Evolutionary conservation across 2,113 vertebrate species (phyloP), one percentile per base, ranked within the genome.

Genomic region (Circaetus cinerascens): DNA sequence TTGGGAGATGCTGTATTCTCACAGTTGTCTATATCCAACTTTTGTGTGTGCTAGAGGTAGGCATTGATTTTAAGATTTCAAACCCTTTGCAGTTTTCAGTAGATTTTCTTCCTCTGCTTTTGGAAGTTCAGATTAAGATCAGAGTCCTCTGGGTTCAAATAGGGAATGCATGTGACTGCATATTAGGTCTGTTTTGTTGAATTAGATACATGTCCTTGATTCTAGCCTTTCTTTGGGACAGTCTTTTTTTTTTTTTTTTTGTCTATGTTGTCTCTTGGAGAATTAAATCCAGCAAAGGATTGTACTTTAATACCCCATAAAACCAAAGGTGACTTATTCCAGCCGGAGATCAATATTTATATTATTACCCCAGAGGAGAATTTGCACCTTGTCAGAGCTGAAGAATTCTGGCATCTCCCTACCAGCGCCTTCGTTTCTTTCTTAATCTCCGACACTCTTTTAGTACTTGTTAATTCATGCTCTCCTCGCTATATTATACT

Each of bases 401-500:
- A 87, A 85, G 60, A 86, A 91, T 91, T 89, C 91, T 91, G 57
- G 62, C 53, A 38, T 91, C 57, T 82, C 48, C 40, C 45, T 85
- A n/a, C 69, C 74, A 91, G 22, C 5, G 5, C 55, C 55, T 93
- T 95, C 0, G 1, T 88, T 91, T 86, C n/a, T 86, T 84, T 46
- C 68, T 68, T 95, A 15, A 62, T 95, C 73, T 86, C 38, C 0
- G 0, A 7, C 2, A 2, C 66, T 67, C 64, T 86, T 73, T 76
- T 53, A 66, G 66, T 79, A 30, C 76, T 91, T 95, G 86, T 85
- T 94, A 96, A 94, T 97, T 95, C 96, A 86, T 73, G 63, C 63
- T 90, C 36, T 55, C n/a, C 50, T 90, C 2, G 3, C 59, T 91
- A 3, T 46, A 25, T 93, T 95, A 76, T 82, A 22, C 69, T 79